Percentiles rank a stretch among this genome's conserved stretches.
phyloP scores from a whole-genome alignment of 1,140 invertebrate species.

The Drosophila bocqueti region DNA sequence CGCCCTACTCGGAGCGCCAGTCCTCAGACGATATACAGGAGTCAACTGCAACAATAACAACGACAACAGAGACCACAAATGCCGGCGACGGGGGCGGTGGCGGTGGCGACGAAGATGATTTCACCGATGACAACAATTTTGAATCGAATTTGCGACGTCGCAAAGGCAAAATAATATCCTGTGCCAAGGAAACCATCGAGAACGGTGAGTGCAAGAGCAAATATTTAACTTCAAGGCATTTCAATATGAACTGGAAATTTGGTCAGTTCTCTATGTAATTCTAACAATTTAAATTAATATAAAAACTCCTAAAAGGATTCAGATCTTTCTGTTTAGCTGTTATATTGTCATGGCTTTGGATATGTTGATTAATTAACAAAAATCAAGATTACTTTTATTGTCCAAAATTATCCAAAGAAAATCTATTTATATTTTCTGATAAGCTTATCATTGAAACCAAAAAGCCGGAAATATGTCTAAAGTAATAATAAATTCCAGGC shows the following conservation, averaged over 20 bases:
- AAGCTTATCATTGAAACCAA: neutral
- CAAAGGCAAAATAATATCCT: slow-evolving; percentile 85
- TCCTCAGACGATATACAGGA: slow-evolving; percentile 82
- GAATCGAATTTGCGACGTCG: slow-evolving; percentile 84
- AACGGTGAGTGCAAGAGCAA: slow-evolving; percentile 67
- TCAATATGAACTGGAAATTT: neutral
- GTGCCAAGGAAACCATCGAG: slow-evolving; percentile 85
- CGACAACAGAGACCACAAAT: slow-evolving; percentile 56
- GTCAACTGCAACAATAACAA: slow-evolving; percentile 54
- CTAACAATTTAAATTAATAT: neutral
- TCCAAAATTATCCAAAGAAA: neutral
- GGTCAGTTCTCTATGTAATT: neutral
- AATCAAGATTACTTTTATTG: neutral
- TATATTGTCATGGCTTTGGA: neutral
- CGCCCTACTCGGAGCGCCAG: slow-evolving; percentile 62
- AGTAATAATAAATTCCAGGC: neutral
- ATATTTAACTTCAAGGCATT: slow-evolving; percentile 1
- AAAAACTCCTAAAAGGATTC: too few relatives aligned
- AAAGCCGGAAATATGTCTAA: neutral
- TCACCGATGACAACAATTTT: slow-evolving; percentile 82
- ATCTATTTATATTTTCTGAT: neutral
- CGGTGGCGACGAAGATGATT: slow-evolving; percentile 72
- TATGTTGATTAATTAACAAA: neutral
- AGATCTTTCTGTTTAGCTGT: too few relatives aligned
- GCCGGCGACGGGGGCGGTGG: slow-evolving; percentile 51